Evolutionary conservation across 2,113 vertebrate genomes (phyloP), one percentile per base, ranked within the genome.

Genomic region (Vulpes lagopus): DNA sequence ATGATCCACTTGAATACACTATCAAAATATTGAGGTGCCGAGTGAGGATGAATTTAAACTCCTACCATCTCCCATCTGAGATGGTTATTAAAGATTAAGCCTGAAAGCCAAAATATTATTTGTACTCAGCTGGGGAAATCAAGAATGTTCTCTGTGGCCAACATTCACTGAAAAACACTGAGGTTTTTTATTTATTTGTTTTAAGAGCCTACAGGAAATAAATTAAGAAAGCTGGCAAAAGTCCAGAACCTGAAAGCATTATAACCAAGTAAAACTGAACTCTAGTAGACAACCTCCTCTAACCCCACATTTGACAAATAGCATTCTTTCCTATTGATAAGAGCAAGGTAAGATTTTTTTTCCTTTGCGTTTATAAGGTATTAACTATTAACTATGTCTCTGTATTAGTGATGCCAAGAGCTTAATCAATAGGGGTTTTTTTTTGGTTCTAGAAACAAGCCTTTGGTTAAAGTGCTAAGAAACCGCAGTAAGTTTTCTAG

Each of bases 201-300:
- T 87, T 62, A 67, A 76, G 57, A 64, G 35, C 69, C 32, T 51
- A 64, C 3, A 81, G 14, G 17, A 91, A 88, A 65, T 95, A 81
- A 87, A 49, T 69, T 82, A 86, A 92, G 78, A 85, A 94, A 71
- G 27, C 67, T 92, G 49, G 23, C 51, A 85, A 53, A 88, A n/a
- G 25, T 51, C 20, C 35, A 51, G 55, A 93, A 53, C 93, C 27
- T 91, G 55, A 60, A 95, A 51, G 81, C 43, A 20, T 84, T 30
- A 23, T 80, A 87, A 79, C 22, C 60, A 67, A 67, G 57, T 89
- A 69, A 74, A 89, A 81, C 7, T 76, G 59, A 85, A 85, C 12
- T 91, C 82, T 57, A 25, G 17, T 23, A 62, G 88, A 25, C 4
- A 64, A 11, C 15, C 0, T 32, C 11, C 87, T 95, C 27, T 27